Percentiles rank a stretch among this genome's conserved stretches.
Conservation (phyloP, 2,888 invertebrate genomes). For the Drosophila stalkeri region DNA sequence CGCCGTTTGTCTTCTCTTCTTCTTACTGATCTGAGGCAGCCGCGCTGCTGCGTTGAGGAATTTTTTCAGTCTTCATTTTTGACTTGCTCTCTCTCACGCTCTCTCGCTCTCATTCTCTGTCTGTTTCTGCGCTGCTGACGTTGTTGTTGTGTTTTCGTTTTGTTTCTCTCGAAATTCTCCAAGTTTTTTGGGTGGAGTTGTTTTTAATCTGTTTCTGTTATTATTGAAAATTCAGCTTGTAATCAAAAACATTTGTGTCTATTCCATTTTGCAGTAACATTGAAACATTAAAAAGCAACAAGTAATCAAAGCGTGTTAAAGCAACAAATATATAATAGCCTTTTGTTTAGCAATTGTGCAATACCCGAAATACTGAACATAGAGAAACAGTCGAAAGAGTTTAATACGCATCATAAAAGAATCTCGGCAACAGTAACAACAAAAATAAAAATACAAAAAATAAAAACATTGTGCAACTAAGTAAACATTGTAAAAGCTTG, state of each 20-base stretch:
- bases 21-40: conserved; percentile 51
- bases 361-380: conserved; percentile 52
- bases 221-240: conserved; percentile 38
- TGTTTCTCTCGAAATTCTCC: conserved; percentile 37
- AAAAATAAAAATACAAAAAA: conserved; percentile 14
- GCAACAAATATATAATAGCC: conserved; percentile 27
- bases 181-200: conserved; percentile 76
- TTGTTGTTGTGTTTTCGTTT: conserved; percentile 52
- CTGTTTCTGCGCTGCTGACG: conserved; percentile 23
- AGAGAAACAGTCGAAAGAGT: conserved; percentile 51
- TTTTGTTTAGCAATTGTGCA: conserved; percentile 70
- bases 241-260: conserved; percentile 46
- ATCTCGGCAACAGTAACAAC: conserved; percentile 34
- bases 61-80: conserved; percentile 71
- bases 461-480: conserved; percentile 53
- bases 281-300: conserved; percentile 33
- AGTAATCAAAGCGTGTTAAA: conserved; percentile 35
- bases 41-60: conserved; percentile 66
- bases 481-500: conserved; percentile 58
- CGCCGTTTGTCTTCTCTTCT: conserved; percentile 50
- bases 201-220: conserved; percentile 67
- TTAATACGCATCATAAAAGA: conserved; percentile 50
- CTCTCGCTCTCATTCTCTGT: not conserved
- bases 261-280: conserved; percentile 51
- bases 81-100: conserved; percentile 52